Percentiles rank a stretch among this genome's conserved stretches.
Evolutionary conservation across 2,888 invertebrate species (phyloP).

Genomic region (Beris chalybata): DNA sequence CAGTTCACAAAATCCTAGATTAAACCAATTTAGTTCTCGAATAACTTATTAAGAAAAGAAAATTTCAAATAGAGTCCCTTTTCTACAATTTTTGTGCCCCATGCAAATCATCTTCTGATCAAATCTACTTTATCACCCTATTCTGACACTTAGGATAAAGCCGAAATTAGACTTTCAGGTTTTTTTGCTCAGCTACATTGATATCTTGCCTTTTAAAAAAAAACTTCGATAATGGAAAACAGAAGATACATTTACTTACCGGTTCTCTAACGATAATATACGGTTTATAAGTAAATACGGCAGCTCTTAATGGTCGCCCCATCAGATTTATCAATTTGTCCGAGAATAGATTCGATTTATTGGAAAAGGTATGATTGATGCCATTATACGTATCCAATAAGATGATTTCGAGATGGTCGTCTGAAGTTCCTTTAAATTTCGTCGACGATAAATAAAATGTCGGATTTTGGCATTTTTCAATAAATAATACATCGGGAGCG

Average conservation of each 20-base stretch:
- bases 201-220: too few species aligned
- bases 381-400: constrained; percentile 46
- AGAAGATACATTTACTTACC: constrained; percentile 30
- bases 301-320: constrained; percentile 48
- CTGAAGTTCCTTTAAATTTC: constrained; percentile 46
- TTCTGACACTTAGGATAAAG: too few species aligned
- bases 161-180: too few species aligned
- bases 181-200: too few species aligned
- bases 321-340: constrained; percentile 47
- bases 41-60: too few species aligned
- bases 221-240: not conserved
- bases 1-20: too few species aligned
- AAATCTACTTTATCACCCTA: too few species aligned
- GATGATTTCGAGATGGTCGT: constrained; percentile 42
- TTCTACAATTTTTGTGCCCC: too few species aligned
- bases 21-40: too few species aligned
- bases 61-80: too few species aligned
- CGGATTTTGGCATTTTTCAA: constrained; percentile 40
- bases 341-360: constrained; percentile 45
- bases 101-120: too few species aligned
- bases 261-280: constrained; percentile 47
- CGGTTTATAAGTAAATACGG: constrained; percentile 51
- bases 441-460: constrained; percentile 49
- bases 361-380: constrained; percentile 38
- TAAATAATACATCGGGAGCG: constrained; percentile 47